Base-by-base conservation (phyloP, 1,140 invertebrate species). In the Spodoptera litura region DNA sequence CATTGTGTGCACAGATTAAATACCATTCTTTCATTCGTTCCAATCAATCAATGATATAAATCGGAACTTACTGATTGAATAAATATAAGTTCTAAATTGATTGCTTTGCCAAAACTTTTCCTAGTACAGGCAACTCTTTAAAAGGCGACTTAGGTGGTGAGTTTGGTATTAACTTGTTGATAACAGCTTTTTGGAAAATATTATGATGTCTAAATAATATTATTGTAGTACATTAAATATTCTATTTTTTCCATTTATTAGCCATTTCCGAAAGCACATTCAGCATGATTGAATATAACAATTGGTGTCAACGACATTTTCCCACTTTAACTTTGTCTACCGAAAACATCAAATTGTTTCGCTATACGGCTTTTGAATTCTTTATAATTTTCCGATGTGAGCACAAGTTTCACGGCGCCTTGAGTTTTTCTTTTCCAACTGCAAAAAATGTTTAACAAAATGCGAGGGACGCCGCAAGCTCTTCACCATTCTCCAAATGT, bases 21-120 rank as follows among this genome's bases (percentile, higher is more conserved):
- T 70, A 70, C 20, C 49, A 25, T 53, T 70, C 51, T 70, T 53
- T 25, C 49, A 70, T 70, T 52, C 66, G 8, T 12, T 53, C 64
- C 44, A 68, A 70, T 70, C 49, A 68, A 68, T 52, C 66, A 70
- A 35, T 52, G 49, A 4, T 20, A 64, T n/a, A 52, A 53, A 70
- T 12, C 20, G 49, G 25, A 12, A 70, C 53, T 70, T 53, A n/a
- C 25, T 51, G 66, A 70, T 53, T 70, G 8, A 10, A 25, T 31
- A 70, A 70, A 70, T 70, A 70, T 70, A 10, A 70, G 49, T 66
- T 20, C 38, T 66, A 70, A 27, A 70, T 51, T 53, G 51, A 68
- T 68, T 25, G 64, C 25, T 68, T 64, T 38, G 35, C n/a, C 4
- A 31, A 31, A 31, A 31, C 31, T 31, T 31, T 31, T 31, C 31